Percentiles rank a stretch among this genome's conserved stretches.
These are phyloP conservation scores for Parapsyche elsis DNA, from an alignment of 1,140 invertebrate genomes.

Conservation along the genomic window DNA sequence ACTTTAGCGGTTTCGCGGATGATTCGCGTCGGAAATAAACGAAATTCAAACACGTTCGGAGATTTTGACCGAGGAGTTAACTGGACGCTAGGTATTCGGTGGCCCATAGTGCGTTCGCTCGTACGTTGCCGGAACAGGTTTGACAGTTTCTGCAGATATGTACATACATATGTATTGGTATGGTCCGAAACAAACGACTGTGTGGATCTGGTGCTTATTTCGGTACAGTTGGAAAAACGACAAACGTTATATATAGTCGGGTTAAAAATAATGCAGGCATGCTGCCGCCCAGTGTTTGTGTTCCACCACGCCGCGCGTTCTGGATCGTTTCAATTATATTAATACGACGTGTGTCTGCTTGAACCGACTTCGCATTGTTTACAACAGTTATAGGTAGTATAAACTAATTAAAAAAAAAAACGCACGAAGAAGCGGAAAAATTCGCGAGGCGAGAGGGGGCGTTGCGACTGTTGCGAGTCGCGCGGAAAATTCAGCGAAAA, in stretches of 20 bases:
- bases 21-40: too few relatives aligned
- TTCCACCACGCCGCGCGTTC: conserved; percentile 31
- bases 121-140: not conserved
- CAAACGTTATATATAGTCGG: conserved; percentile 41
- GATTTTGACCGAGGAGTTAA: too few relatives aligned
- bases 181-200: conserved; percentile 6
- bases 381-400: too few relatives aligned
- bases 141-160: not conserved
- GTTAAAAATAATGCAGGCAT: conserved; percentile 42
- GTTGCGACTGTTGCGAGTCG: too few relatives aligned
- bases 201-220: conserved; percentile 40
- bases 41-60: too few relatives aligned
- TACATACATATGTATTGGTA: not conserved
- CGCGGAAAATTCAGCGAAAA: too few relatives aligned
- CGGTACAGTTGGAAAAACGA: conserved; percentile 43
- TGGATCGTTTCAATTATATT: conserved; percentile 38
- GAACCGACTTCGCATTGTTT: too few relatives aligned
- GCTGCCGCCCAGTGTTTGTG: conserved; percentile 40
- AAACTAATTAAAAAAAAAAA: too few relatives aligned
- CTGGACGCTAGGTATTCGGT: too few relatives aligned
- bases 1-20: not conserved
- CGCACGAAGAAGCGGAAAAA: too few relatives aligned
- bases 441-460: too few relatives aligned
- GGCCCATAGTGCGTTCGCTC: too few relatives aligned
- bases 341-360: not conserved